Evolutionary conservation across 2,888 invertebrate species (phyloP), one percentile per base, ranked within the genome.

Genomic region (Thymelicus acteon): DNA sequence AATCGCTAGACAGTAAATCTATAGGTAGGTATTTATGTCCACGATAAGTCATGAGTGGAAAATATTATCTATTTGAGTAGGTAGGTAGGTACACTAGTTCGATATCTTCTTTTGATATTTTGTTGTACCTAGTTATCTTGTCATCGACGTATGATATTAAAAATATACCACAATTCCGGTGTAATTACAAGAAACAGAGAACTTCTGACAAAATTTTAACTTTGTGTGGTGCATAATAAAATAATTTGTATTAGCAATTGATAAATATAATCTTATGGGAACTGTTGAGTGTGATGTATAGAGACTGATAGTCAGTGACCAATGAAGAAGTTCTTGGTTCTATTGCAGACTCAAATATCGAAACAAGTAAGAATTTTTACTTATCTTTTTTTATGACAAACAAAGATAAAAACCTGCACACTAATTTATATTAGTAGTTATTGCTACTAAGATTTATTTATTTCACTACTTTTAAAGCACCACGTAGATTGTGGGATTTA

Each of bases 51-150:
- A 52, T 70, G 40, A 40, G 39, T 62, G 69, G 54, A 62, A 19
- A 12, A 10, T 78, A 80, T 86, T 90, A 88, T 87, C 91, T 78
- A 77, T 75, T 75, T 74, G 74, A 73, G 76, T 84, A 72, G 62
- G 66, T 84, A 72, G 62, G 66, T 72, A 60, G 31, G 31, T 72
- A 60, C 19, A 52, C 54, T 12, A 47, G 72, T 77, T 76, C 79
- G 90, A 91, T 91, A 92, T 85, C 82, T 80, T 86, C 84, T 80
- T 63, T 67, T 52, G 72, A 73, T 73, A 66, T 73, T 74, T 75
- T 76, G 81, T 80, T 77, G 79, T 80, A 24, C 1, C 24, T 24
- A 80, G 81, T 85, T 88, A 88, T 85, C 85, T 76, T 74, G 75
- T 73, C 75, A 73, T 77, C 76, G 75, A 75, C 68, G 72, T 75